These are phyloP conservation scores for Morone chrysops DNA, from an alignment of 2,113 vertebrate genomes.

Conservation along the genomic window DNA sequence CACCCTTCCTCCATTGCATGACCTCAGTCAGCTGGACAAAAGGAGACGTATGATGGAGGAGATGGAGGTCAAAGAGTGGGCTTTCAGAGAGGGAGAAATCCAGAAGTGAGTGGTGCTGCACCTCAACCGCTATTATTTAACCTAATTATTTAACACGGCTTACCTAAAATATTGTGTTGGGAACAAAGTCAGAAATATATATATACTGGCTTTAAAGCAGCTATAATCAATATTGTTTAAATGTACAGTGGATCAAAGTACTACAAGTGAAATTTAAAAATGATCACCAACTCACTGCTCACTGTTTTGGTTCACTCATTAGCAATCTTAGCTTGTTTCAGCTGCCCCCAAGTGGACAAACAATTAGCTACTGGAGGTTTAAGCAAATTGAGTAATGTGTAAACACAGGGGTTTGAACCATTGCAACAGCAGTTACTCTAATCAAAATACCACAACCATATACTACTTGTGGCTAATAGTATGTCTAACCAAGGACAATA, in stretches of 20 bases:
- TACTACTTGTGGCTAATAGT: not conserved
- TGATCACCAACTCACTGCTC: too few relatives aligned
- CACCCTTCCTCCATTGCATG: slow-evolving; percentile 86
- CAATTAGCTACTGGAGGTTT: too few relatives aligned
- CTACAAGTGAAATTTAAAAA: not conserved
- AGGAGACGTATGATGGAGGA: slow-evolving; percentile 91
- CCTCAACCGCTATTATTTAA: not conserved
- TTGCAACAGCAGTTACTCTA: not conserved
- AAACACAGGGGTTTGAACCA: too few relatives aligned
- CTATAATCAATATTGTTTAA: not conserved
- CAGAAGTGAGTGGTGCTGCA: slow-evolving; percentile 85
- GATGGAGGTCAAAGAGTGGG: slow-evolving; percentile 94
- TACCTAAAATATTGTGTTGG: not conserved
- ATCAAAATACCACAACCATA: not conserved
- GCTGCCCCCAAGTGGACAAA: slow-evolving; percentile 18
- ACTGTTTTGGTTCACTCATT: not conserved
- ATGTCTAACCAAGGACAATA: not conserved
- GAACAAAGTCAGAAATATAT: too few relatives aligned
- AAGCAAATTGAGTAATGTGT: not conserved
- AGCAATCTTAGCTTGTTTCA: not conserved
- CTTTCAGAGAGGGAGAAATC: slow-evolving; percentile 93
- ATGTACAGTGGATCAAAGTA: not conserved
- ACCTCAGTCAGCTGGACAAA: slow-evolving; percentile 82
- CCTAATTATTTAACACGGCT: not conserved
- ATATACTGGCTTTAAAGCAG: not conserved